Conservation (phyloP, 2,113 vertebrate genomes). For the Pristiophorus japonicus region DNA sequence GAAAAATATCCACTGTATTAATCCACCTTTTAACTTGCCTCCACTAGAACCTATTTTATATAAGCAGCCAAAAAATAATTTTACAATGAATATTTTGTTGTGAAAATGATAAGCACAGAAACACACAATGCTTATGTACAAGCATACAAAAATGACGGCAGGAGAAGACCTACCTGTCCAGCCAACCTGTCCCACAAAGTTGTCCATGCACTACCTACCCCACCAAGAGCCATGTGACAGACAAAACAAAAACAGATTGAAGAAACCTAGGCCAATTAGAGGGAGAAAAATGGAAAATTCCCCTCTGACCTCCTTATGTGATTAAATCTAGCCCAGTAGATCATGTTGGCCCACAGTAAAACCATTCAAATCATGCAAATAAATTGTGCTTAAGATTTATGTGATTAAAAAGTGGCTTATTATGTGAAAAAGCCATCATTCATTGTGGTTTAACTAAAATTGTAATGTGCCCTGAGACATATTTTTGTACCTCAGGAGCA, state of each 20-base stretch:
- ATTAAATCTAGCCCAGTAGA: neutral
- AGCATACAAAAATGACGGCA: no score
- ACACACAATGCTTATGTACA: neutral
- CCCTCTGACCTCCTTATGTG: neutral
- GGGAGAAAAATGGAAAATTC: neutral
- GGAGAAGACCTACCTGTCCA: no score
- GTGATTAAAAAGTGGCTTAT: neutral
- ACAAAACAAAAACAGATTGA: no score
- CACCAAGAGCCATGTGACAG: no score
- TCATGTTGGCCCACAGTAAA: neutral
- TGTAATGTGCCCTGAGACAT: neutral
- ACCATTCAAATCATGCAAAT: neutral
- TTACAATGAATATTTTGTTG: neutral
- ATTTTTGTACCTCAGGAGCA: neutral
- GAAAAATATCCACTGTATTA: neutral
- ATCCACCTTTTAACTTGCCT: neutral
- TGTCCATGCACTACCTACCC: no score
- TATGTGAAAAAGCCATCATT: neutral
- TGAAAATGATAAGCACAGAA: neutral
- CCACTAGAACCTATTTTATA: neutral
- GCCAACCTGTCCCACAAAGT: no score
- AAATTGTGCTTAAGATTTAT: neutral
- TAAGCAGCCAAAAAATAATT: neutral
- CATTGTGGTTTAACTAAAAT: neutral
- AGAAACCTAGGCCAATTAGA: neutral